Conservation (phyloP, 2,113 vertebrate species). For the Sinocyclocheilus maitianheensis region DNA sequence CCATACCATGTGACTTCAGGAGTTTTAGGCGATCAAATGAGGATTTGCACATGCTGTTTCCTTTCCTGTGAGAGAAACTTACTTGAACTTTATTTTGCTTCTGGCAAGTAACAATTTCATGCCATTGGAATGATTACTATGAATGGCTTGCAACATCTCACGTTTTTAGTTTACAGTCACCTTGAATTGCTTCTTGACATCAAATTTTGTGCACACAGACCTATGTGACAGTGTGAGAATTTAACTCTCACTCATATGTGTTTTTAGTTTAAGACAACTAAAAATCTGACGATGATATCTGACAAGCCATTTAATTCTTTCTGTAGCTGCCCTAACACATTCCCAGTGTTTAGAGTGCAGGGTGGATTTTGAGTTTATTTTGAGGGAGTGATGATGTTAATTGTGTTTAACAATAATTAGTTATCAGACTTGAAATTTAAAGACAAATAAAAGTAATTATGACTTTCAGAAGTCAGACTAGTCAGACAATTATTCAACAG, state of each 20-base stretch:
- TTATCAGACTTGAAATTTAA: neutral
- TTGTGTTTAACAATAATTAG: neutral
- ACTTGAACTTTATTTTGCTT: conserved; percentile 9
- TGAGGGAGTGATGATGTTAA: conserved; percentile 30
- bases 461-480: neutral
- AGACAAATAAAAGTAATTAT: neutral
- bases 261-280: neutral
- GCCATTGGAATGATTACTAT: neutral
- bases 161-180: conserved; percentile 19
- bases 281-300: neutral
- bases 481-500: neutral
- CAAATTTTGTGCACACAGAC: neutral
- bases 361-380: conserved; percentile 49
- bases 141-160: conserved; percentile 3
- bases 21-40: neutral
- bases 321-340: neutral
- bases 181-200: conserved; percentile 16
- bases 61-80: conserved; percentile 30
- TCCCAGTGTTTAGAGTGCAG: neutral
- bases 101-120: neutral
- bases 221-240: neutral
- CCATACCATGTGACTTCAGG: neutral
- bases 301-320: neutral
- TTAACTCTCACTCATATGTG: neutral
- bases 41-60: conserved; percentile 24